phyloP scores from a whole-genome alignment of 1,140 invertebrate species.

The Drosophila littoralis region DNA sequence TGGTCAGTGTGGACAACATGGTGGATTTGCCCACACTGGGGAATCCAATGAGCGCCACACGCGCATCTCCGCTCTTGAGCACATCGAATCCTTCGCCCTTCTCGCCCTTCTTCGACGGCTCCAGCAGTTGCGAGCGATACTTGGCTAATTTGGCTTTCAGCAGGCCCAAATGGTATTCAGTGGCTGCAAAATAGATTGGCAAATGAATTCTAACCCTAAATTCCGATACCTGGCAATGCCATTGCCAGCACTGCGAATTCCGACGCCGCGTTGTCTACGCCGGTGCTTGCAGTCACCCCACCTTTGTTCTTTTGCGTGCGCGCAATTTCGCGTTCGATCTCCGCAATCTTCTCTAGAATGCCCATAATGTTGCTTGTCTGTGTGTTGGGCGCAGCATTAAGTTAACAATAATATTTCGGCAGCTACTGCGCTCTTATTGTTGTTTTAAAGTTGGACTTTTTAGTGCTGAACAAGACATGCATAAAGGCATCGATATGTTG shows the following conservation, averaged over 20 bases:
- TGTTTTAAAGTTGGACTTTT: slow-evolving; percentile 28
- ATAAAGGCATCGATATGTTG: slow-evolving; percentile 1
- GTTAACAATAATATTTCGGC: slow-evolving; percentile 51
- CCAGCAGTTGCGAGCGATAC: slow-evolving; percentile 97
- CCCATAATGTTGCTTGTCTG: slow-evolving; percentile 89
- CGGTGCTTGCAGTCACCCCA: slow-evolving; percentile 83
- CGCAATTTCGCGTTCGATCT: slow-evolving; percentile 99
- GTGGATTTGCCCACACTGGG: slow-evolving; percentile 99
- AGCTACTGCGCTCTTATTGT: slow-evolving; percentile 32
- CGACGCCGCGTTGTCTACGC: slow-evolving; percentile 53
- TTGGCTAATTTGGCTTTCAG: slow-evolving; percentile 99
- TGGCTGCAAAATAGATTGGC: slow-evolving; percentile 89
- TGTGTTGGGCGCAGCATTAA: slow-evolving; percentile 54
- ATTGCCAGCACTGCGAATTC: slow-evolving; percentile 55
- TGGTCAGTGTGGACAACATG: slow-evolving; percentile 95
- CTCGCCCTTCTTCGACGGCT: slow-evolving; percentile 97
- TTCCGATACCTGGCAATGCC: slow-evolving; percentile 45
- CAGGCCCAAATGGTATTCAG: slow-evolving; percentile 99
- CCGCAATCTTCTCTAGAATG: slow-evolving; percentile 98
- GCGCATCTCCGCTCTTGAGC: slow-evolving; percentile 99
- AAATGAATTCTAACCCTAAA: slow-evolving; percentile 72
- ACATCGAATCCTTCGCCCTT: slow-evolving; percentile 99
- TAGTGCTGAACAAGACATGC: slow-evolving; percentile 14
- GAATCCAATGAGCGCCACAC: slow-evolving; percentile 99
- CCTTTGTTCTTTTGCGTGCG: slow-evolving; percentile 99